A percentile compares a stretch with the other conserved stretches of the same genome.
Conservation (phyloP, 2,797 vertebrate species). For the Psittacula echo region DNA sequence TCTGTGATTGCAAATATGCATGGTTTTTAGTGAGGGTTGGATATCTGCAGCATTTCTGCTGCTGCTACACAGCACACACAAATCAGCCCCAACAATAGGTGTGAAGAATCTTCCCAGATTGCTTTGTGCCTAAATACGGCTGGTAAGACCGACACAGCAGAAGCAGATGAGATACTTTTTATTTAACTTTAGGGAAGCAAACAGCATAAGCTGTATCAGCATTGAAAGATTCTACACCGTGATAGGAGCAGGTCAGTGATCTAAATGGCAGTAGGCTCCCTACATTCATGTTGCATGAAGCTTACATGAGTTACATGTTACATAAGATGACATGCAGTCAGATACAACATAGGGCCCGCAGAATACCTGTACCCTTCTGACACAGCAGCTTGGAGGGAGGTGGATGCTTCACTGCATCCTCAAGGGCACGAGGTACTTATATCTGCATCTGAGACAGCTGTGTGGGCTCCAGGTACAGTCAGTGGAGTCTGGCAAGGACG, state of each 20-base stretch:
- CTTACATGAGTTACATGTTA: background rate
- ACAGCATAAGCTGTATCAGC: background rate
- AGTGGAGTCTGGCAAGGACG: background rate
- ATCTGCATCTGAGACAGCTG: background rate
- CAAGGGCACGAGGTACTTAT: fast-evolving
- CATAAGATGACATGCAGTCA: background rate
- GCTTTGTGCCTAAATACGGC: background rate
- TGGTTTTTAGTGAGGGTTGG: background rate
- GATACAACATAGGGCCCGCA: background rate
- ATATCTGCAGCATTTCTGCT: background rate
- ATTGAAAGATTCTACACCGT: background rate
- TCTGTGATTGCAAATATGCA: background rate
- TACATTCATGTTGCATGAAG: background rate
- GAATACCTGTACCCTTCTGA: background rate
- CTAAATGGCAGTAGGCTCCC: background rate
- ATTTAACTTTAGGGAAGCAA: background rate
- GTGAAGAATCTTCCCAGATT: background rate
- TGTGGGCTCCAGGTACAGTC: background rate
- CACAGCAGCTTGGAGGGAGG: background rate
- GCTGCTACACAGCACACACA: background rate
- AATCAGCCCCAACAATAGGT: background rate
- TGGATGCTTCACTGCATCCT: background rate
- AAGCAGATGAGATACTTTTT: background rate
- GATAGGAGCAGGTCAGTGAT: background rate
- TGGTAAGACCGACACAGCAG: background rate